Evolutionary conservation across 2,797 vertebrate species (phyloP).

Genomic region (Staurois parvus): DNA sequence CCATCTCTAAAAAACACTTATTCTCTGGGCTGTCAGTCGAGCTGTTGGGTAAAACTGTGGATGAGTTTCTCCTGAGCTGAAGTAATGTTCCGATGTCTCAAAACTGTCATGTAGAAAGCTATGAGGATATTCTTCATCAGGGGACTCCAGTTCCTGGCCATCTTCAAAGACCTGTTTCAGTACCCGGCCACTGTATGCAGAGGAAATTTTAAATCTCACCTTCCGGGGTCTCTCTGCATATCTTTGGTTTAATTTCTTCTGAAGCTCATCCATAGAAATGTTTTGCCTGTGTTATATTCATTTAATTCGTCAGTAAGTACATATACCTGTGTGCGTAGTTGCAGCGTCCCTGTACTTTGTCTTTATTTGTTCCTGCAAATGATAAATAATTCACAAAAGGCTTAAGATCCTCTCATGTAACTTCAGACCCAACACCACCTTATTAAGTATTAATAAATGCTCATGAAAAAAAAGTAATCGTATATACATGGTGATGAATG

Average conservation of each 20-base stretch:
- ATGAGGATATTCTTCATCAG: conserved; percentile 88
- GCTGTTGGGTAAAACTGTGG: conserved; percentile 72
- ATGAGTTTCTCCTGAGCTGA: conserved; percentile 72
- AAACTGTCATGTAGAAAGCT: conserved; percentile 85
- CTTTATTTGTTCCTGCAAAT: conserved; percentile 64
- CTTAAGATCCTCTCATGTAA: conserved; percentile 79
- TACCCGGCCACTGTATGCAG: conserved; percentile 91
- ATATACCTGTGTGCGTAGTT: conserved; percentile 46
- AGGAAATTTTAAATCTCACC: conserved; percentile 94
- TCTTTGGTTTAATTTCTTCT: conserved; percentile 76
- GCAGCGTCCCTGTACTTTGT: conserved; percentile 36
- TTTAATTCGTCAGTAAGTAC: conserved; percentile 8
- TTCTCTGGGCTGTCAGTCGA: conserved; percentile 87
- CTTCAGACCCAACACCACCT: conserved; percentile 81
- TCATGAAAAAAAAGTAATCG: conserved; percentile 69
- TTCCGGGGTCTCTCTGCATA: conserved; percentile 86
- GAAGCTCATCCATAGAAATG: conserved; percentile 83
- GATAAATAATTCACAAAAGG: conserved; percentile 87
- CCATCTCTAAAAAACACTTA: conserved; percentile 89
- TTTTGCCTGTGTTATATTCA: background rate
- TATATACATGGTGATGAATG: background rate
- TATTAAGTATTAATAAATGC: conserved; percentile 77
- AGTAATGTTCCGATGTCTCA: conserved; percentile 80
- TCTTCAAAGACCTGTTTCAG: conserved; percentile 96
- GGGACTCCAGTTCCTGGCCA: conserved; percentile 91